Evolutionary conservation across 2,113 vertebrate species (phyloP), one percentile per base, ranked within the genome.

Genomic region (Trematocara marginatum): DNA sequence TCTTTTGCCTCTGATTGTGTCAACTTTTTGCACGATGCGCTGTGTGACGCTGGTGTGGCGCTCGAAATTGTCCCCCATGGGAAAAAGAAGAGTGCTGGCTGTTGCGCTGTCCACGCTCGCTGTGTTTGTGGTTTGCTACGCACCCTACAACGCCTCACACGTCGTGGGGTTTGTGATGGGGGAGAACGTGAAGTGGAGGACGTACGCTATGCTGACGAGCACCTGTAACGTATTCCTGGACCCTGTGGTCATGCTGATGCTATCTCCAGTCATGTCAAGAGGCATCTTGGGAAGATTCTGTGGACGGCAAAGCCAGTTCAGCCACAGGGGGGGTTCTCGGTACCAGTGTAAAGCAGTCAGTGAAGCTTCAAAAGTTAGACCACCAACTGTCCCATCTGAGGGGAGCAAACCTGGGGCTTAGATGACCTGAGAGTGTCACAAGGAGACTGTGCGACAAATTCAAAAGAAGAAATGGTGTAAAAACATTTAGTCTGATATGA

Each of bases 71-170:
- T 94, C 92, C 0, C 86, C 87, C 0, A 29, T 69, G 23, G 92
- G 96, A 6, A 97, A 97, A 90, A 87, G 84, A 10, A 89, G 95
- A n/a, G 96, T 95, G 4, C 90, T 97, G 56, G 80, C 90, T 0
- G 95, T 97, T 2, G 95, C 96, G 0, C 89, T 96, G n/a, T 94
- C 95, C 51, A 97, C 97, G 0, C 87, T 97, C 31, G 81, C 90
- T 0, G 95, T 97, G 52, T 97, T 97, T 6, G 93, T 97, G 71
- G 94, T 96, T n/a, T 97, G 97, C 90, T 97, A 97, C 6, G 94
- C 95, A 1, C 97, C 97, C 5, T 97, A 97, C 92, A 97, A 97
- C 26, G 69, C 95, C 40, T 96, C 96, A 0, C 97, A 97, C 31
- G n/a, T 97, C 0, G 95, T 96, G 3, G 97, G 97, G 2, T 97